These are phyloP conservation scores for Sinodicranocentrus sp. DNA, from an alignment of 2,888 invertebrate species.

Conservation along the genomic window DNA sequence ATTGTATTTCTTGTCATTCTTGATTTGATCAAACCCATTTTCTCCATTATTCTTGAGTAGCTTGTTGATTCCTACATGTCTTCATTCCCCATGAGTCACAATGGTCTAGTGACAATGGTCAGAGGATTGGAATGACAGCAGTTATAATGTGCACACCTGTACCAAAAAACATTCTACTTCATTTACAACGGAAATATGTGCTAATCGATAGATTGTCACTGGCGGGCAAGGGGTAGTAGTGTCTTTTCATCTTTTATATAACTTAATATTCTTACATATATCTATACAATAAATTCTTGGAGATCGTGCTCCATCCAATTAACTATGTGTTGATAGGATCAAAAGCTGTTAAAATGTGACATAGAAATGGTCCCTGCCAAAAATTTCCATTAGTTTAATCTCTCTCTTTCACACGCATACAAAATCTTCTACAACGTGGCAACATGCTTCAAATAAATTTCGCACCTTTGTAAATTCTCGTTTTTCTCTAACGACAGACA, in stretches of 20 bases:
- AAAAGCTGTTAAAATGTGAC: slow-evolving; percentile 4
- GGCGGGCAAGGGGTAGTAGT: not conserved
- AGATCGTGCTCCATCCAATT: slow-evolving; percentile 30
- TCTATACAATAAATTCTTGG: slow-evolving; percentile 14
- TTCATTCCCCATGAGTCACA: not conserved
- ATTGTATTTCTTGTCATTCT: slow-evolving; percentile 25
- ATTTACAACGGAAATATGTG: slow-evolving; percentile 9
- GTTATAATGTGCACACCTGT: too few relatives aligned
- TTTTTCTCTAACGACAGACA: too few relatives aligned
- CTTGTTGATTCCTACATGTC: slow-evolving; percentile 27
- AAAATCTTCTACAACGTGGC: not conserved
- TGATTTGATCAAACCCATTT: slow-evolving; percentile 32
- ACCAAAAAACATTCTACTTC: not conserved
- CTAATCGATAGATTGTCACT: slow-evolving; percentile 8
- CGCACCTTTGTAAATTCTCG: too few relatives aligned
- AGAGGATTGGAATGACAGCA: too few relatives aligned
- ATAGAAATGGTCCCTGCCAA: slow-evolving; percentile 23
- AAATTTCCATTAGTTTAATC: slow-evolving; percentile 34
- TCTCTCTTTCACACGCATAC: not conserved
- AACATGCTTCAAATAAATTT: too few relatives aligned
- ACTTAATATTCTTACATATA: not conserved
- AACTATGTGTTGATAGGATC: slow-evolving; percentile 20
- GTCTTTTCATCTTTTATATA: not conserved
- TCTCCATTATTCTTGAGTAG: slow-evolving; percentile 23
- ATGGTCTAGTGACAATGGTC: too few relatives aligned